Base-by-base conservation (phyloP, 2,113 vertebrate species). In the Aptenodytes patagonicus region DNA sequence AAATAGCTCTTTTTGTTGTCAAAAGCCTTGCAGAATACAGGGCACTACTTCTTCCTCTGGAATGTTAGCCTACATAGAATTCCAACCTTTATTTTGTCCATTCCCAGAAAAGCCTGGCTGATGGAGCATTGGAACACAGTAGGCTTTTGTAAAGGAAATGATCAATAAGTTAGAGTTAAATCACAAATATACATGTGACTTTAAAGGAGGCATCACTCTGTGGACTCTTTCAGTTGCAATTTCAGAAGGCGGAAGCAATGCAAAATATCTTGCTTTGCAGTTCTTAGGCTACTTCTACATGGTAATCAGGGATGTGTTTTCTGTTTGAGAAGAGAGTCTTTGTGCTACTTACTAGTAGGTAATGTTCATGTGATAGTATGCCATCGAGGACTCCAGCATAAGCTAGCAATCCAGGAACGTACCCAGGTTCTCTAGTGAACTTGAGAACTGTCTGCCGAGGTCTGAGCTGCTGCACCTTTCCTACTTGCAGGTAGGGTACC, bases 361-460 rank as follows among this genome's bases (percentile, higher is more conserved):
- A 11, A 3, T 0, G 26, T 10, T 4, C 1, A 0, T 6, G 29
- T 17, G 44, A 5, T 16, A 1, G 1, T 1, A 0, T 1, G 51
- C 31, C 40, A 7, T 7, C 0, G 2, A 38, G 51, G 16, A 8
- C 34, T 34, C 70, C 61, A 8, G 58, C 17, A 0, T 4, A 8
- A 42, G 80, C n/a, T 19, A 1, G 34, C 3, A 2, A 2, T 28
- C 2, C 10, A 18, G 84, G n/a, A 49, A 14, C 0, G 3, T 9
- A 1, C 18, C 34, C 65, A 6, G 2, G 17, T 28, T n/a, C 60
- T 47, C 21, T 3, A 10, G 34, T 8, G 79, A 58, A 4, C 9
- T 7, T 9, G 12, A 29, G 34, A 73, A 9, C n/a, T 42, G 26
- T 3, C 60, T 51, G 55, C 71, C 0, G 5, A 58, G 44, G 26